Conservation (phyloP, 1,140 invertebrate genomes). For the Platorchestia sp. region DNA sequence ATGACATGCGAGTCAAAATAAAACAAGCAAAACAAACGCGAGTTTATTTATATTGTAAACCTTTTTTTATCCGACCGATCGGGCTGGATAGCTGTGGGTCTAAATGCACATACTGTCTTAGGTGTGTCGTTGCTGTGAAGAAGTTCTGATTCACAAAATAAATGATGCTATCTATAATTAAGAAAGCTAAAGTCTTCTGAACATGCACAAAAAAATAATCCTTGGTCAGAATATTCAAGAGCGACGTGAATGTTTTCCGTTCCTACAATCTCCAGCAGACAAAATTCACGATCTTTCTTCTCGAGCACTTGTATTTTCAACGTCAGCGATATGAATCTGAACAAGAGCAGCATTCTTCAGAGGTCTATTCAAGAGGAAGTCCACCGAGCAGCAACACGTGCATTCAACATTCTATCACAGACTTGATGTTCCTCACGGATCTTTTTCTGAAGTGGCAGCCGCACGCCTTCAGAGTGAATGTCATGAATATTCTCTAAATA, state of each 20-base stretch:
- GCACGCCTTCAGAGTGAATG: not conserved
- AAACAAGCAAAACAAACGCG: not conserved
- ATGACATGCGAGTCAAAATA: not conserved
- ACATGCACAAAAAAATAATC: not conserved
- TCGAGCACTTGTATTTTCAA: not conserved
- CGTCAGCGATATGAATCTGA: constrained; percentile 6
- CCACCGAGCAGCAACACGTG: not conserved
- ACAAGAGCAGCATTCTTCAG: not conserved
- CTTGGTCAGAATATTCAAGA: not conserved
- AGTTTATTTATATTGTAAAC: not conserved
- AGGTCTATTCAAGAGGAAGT: not conserved
- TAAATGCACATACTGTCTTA: too few relatives aligned
- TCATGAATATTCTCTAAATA: not conserved
- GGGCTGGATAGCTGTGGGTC: not conserved
- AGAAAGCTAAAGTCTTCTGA: not conserved
- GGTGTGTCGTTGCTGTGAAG: not conserved
- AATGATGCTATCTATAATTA: not conserved
- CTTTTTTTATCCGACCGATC: not conserved
- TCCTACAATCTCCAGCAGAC: not conserved
- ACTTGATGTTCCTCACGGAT: not conserved
- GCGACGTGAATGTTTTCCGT: not conserved
- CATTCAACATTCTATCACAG: not conserved
- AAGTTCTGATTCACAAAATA: not conserved
- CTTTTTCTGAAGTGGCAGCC: not conserved
- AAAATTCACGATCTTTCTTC: not conserved